Percentiles rank a stretch among this genome's conserved stretches.
phyloP scores from a whole-genome alignment of 53 echinoderm and acorn worm species.

The Patiria pectinifera region DNA sequence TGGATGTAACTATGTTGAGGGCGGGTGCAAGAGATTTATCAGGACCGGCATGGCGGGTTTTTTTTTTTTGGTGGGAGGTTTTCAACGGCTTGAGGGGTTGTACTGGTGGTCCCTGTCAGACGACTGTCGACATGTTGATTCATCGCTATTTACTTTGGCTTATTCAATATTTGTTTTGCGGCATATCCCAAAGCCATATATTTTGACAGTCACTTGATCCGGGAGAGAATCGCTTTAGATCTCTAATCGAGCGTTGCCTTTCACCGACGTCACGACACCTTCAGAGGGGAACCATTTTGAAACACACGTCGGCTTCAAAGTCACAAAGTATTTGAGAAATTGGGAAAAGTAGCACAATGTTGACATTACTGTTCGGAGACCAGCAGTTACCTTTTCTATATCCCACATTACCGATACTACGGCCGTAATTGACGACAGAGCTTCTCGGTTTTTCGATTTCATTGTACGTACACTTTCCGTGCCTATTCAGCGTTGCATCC shows the following conservation, averaged over 20 bases:
- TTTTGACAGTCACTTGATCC: slow-evolving; percentile 8
- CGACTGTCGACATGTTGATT: background rate
- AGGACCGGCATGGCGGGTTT: background rate
- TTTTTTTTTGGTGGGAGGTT: background rate
- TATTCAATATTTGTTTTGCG: slow-evolving; percentile 23
- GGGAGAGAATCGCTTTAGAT: background rate
- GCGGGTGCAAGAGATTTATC: background rate
- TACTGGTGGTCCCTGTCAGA: background rate
- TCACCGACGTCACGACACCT: background rate
- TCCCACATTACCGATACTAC: too few relatives aligned
- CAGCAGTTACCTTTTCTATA: too few relatives aligned
- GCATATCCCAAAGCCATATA: slow-evolving; percentile 8
- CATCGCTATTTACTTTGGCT: slow-evolving; percentile 9
- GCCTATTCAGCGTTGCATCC: too few relatives aligned
- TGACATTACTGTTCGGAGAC: too few relatives aligned
- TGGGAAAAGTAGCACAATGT: background rate
- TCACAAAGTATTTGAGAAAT: background rate
- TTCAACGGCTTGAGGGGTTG: background rate
- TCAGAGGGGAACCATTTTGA: background rate
- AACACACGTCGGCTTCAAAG: background rate
- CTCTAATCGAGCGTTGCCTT: background rate
- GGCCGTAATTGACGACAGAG: too few relatives aligned
- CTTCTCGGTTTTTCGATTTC: too few relatives aligned
- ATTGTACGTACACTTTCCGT: too few relatives aligned
- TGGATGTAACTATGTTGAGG: slow-evolving; percentile 17